phyloP scores from a whole-genome alignment of 2,113 vertebrate species.

The Brachionichthys hirsutus region DNA sequence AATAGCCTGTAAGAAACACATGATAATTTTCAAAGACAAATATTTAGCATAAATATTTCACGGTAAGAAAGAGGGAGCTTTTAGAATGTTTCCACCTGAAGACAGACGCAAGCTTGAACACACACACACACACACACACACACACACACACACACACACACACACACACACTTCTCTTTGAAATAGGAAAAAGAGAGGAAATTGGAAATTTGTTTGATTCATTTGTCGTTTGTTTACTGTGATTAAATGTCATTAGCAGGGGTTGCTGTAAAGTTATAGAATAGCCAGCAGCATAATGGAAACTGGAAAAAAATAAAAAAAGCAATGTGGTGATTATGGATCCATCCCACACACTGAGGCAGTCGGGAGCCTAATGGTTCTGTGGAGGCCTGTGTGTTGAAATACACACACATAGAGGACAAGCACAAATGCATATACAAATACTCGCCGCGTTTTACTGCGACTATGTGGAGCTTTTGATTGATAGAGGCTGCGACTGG shows the following conservation, averaged over 20 bases:
- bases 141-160: conserved; percentile 10
- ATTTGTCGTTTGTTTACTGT: conserved; percentile 57
- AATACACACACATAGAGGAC: conserved; percentile 1
- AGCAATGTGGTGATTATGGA: conserved; percentile 56
- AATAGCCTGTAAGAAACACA: conserved; percentile 43
- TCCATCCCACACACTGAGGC: conserved; percentile 43
- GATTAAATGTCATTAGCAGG: conserved; percentile 62
- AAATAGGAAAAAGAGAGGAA: conserved; percentile 37
- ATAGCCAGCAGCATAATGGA: conserved; percentile 43
- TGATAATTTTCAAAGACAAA: conserved; percentile 8
- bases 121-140: no score
- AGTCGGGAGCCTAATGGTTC: conserved; percentile 38
- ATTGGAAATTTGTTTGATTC: conserved; percentile 61
- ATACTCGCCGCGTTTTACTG: conserved; percentile 26
- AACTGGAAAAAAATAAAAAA: conserved; percentile 29
- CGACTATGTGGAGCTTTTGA: conserved; percentile 33
- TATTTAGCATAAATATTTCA: conserved; percentile 76
- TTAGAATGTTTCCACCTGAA: conserved; percentile 68
- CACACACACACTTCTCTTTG: conserved; percentile 40
- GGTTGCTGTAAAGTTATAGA: conserved; percentile 44
- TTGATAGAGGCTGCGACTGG: conserved; percentile 53
- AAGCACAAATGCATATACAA: conserved; percentile 33
- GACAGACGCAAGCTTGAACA: conserved; percentile 50
- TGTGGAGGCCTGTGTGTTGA: conserved; percentile 21
- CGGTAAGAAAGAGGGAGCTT: conserved; percentile 40